Evolutionary conservation across 2,113 vertebrate species (phyloP).

Genomic region (Spilogale gracilis): DNA sequence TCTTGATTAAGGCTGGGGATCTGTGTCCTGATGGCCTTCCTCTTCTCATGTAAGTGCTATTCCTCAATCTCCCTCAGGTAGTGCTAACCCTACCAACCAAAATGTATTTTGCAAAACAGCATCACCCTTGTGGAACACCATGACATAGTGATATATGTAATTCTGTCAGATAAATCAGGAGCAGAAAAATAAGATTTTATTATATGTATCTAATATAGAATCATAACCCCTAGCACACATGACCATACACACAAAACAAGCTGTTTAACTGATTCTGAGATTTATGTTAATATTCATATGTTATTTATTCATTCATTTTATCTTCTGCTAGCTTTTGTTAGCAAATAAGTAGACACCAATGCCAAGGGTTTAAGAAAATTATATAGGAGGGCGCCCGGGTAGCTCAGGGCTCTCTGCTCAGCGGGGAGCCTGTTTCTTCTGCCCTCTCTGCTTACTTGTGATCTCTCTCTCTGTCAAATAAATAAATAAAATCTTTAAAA

Average conservation of each 20-base stretch:
- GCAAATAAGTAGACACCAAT: not conserved
- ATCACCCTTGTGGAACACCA: not conserved
- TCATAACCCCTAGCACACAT: not conserved
- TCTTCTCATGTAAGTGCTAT: no score
- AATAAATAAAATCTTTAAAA: no score
- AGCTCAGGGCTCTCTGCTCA: no score
- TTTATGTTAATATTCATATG: slow-evolving; percentile 35
- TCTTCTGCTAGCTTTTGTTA: not conserved
- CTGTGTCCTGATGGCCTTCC: not conserved
- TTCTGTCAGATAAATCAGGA: not conserved
- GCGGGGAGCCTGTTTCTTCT: no score
- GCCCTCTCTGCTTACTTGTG: no score
- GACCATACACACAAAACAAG: not conserved
- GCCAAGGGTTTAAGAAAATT: slow-evolving; percentile 6
- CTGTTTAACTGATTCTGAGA: not conserved
- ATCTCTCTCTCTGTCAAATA: no score
- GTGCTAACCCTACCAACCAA: not conserved
- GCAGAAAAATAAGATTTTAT: not conserved
- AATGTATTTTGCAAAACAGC: not conserved
- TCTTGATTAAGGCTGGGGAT: no score
- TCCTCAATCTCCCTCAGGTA: not conserved
- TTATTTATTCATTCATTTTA: slow-evolving; percentile 6
- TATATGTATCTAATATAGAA: not conserved
- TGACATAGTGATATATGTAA: not conserved
- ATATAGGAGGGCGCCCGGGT: not conserved